Conservation (phyloP, 37 sponge, comb jelly and placozoan genomes). For the Petrosia ficiformis region DNA sequence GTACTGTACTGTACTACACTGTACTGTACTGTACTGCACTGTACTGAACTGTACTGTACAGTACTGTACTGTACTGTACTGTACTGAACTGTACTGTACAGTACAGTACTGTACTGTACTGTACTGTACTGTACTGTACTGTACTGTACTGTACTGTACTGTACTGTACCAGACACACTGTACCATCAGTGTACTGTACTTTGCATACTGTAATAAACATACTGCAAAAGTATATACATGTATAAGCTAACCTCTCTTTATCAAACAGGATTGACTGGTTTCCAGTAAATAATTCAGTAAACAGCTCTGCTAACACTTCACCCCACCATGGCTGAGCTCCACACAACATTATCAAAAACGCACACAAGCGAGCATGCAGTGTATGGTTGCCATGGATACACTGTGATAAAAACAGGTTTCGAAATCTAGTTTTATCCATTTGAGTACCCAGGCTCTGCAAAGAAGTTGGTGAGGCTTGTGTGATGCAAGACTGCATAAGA, state of each 20-base stretch:
- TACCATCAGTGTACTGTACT: no score
- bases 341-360: constrained; percentile 46
- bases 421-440: constrained; percentile 40
- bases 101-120: no score
- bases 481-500: constrained; percentile 6
- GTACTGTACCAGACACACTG: no score
- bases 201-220: no score
- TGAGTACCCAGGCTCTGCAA: not conserved
- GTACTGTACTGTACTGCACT: no score
- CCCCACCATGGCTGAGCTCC: constrained; percentile 76
- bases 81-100: no score
- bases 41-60: no score
- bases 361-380: constrained; percentile 58
- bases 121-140: no score
- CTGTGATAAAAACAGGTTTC: constrained; percentile 31
- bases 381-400: constrained; percentile 56
- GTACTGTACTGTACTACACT: no score
- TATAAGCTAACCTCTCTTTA: constrained; percentile 46
- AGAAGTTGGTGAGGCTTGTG: not conserved
- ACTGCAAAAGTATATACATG: no score
- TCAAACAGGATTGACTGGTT: constrained; percentile 30
- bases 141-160: no score
- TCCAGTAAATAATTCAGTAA: constrained; percentile 10
- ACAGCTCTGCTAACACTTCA: constrained; percentile 17
- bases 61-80: no score